Conservation (phyloP, 2,113 vertebrate genomes). For the Todiramphus saurophagus region DNA sequence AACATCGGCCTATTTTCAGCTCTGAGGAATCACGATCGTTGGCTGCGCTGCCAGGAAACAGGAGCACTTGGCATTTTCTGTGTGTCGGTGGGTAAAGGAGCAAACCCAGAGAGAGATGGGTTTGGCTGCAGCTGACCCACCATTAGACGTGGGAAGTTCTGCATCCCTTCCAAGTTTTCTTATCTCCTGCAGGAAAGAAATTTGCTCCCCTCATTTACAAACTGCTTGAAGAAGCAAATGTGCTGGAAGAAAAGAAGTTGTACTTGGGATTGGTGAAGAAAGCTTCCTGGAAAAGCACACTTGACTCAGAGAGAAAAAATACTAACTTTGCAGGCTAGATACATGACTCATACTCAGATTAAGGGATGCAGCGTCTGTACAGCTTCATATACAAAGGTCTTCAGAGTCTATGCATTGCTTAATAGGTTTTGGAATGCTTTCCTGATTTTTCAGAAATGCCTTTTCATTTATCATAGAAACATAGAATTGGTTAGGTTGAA, state of each 20-base stretch:
- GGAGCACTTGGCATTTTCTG: conserved; percentile 24
- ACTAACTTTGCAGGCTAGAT: neutral
- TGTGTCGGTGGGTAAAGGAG: neutral
- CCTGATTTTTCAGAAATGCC: neutral
- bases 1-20: conserved; percentile 53
- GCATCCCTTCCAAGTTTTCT: neutral
- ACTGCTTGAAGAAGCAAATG: neutral
- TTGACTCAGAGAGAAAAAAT: neutral
- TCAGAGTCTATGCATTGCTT: neutral
- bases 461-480: neutral
- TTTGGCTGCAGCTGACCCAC: neutral
- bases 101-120: neutral
- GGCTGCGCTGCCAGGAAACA: neutral
- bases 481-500: neutral
- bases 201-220: neutral
- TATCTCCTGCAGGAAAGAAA: neutral
- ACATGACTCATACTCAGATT: neutral
- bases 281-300: neutral
- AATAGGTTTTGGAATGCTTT: neutral
- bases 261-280: neutral
- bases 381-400: neutral
- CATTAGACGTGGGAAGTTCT: accelerated
- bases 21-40: conserved; percentile 60
- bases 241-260: neutral
- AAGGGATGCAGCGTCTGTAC: neutral